Evolutionary conservation across 2,113 vertebrate genomes (phyloP).

Genomic region (Hydrochoerus hydrochaeris): DNA sequence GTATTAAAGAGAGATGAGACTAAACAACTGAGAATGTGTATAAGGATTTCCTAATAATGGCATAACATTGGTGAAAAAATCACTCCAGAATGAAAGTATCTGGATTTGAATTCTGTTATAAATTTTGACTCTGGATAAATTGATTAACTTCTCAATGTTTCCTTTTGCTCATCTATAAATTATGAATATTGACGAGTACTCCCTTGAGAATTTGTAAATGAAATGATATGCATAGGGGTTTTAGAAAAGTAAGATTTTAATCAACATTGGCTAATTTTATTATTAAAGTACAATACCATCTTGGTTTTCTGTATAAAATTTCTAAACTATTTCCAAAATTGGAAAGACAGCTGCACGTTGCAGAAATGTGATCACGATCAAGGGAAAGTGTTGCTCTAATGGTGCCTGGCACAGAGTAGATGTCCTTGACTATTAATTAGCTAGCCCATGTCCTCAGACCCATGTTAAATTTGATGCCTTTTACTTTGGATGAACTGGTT

Average conservation of each 20-base stretch:
- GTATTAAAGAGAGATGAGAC: background rate
- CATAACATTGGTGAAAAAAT: background rate
- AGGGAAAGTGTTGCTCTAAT: background rate
- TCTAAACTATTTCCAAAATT: background rate
- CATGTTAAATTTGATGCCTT: background rate
- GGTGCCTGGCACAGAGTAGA: background rate
- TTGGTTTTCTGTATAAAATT: background rate
- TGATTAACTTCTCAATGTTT: background rate
- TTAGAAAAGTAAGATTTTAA: constrained; percentile 30
- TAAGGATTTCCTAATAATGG: background rate
- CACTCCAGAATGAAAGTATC: background rate
- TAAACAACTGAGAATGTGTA: background rate
- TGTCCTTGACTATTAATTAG: background rate
- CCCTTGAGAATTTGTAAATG: background rate
- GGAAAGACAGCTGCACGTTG: background rate
- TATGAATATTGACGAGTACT: background rate
- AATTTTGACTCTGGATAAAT: constrained; percentile 3
- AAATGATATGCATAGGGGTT: background rate
- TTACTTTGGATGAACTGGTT: background rate
- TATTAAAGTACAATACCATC: background rate
- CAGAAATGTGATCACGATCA: background rate
- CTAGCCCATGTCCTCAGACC: background rate
- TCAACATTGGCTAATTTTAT: background rate
- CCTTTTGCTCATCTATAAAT: background rate
- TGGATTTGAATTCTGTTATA: background rate